phyloP scores from a whole-genome alignment of 1,140 invertebrate genomes.

The Ruditapes philippinarum region DNA sequence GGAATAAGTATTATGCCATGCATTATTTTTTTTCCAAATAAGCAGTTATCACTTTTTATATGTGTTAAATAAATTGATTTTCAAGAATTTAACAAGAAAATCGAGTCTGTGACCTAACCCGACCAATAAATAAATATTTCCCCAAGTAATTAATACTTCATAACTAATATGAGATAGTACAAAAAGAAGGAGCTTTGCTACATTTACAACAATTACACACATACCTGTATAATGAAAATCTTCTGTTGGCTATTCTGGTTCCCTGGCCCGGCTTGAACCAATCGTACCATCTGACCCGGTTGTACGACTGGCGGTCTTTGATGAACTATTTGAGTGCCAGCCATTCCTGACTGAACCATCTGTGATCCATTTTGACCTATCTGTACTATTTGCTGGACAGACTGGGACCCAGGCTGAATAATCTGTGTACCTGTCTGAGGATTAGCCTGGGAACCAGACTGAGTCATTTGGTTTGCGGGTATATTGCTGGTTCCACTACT shows the following conservation, averaged over 20 bases:
- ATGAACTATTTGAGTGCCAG: background rate
- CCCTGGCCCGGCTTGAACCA: background rate
- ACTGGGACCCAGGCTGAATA: constrained; percentile 1
- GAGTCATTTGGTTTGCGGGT: background rate
- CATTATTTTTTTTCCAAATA: too few species aligned
- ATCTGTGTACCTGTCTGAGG: constrained; percentile 15
- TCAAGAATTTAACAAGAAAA: too few species aligned
- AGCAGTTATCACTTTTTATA: too few species aligned
- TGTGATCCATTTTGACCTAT: constrained; percentile 25
- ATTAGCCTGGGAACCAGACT: background rate
- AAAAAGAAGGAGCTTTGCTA: too few species aligned
- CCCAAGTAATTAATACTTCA: too few species aligned
- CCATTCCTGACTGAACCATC: background rate
- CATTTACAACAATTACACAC: background rate
- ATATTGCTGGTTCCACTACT: background rate
- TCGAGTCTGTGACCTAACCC: too few species aligned
- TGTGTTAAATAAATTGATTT: too few species aligned
- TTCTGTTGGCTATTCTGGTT: constrained; percentile 26
- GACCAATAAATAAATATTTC: too few species aligned
- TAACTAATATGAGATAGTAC: too few species aligned
- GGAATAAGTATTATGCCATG: too few species aligned
- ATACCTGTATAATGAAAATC: constrained; percentile 41
- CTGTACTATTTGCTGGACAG: background rate
- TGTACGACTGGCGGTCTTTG: constrained; percentile 4
- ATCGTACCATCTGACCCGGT: constrained; percentile 3